Conservation (phyloP, 2,888 invertebrate genomes). For the Eledona agricola region DNA sequence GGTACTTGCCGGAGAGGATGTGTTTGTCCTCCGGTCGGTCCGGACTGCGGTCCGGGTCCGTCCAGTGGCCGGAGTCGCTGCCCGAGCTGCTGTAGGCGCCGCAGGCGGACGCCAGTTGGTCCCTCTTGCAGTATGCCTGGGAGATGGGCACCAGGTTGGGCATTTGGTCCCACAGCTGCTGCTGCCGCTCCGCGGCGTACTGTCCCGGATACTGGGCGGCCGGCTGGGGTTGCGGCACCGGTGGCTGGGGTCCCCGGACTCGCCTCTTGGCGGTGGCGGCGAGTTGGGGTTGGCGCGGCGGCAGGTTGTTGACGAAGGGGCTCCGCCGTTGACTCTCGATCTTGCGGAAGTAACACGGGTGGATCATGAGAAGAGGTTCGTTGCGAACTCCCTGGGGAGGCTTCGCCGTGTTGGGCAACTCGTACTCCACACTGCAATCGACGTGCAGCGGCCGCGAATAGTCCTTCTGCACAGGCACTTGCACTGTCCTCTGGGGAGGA, state of each 20-base stretch:
- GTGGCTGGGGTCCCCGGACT: constrained; percentile 49
- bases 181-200: constrained; percentile 35
- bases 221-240: constrained; percentile 58
- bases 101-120: constrained; percentile 61
- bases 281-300: constrained; percentile 58
- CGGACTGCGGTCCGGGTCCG: constrained; percentile 59
- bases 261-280: constrained; percentile 48
- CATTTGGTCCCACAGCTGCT: constrained; percentile 57
- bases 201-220: constrained; percentile 54
- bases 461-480: constrained; percentile 72
- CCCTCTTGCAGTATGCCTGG: constrained; percentile 55
- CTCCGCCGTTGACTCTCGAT: constrained; percentile 85
- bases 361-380: constrained; percentile 88
- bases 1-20: constrained; percentile 66
- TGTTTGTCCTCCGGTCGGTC: constrained; percentile 60
- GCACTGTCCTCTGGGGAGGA: constrained; percentile 63
- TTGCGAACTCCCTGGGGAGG: constrained; percentile 84
- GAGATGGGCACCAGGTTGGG: constrained; percentile 58
- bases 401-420: constrained; percentile 88
- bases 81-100: constrained; percentile 55
- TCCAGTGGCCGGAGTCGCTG: constrained; percentile 59
- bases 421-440: constrained; percentile 92
- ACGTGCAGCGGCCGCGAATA: constrained; percentile 88
- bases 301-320: constrained; percentile 85
- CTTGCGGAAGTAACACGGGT: constrained; percentile 88